Conservation (phyloP, 2,797 vertebrate genomes). For the Myioborus melanocephalus region DNA sequence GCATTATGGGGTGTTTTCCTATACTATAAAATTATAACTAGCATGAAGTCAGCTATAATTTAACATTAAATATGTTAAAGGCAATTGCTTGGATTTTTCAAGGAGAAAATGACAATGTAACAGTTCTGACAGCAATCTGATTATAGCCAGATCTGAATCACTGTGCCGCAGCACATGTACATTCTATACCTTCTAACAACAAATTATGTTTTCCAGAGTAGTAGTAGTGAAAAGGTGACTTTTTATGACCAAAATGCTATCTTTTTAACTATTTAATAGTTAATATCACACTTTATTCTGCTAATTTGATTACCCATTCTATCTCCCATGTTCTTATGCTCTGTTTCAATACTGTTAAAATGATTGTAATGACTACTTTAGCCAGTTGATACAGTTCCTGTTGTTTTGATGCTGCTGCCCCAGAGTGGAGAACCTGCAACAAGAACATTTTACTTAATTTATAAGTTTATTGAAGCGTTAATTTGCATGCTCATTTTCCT, state of each 20-base stretch:
- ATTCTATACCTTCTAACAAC: background rate
- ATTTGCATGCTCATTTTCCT: background rate
- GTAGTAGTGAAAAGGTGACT: background rate
- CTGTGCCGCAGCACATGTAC: background rate
- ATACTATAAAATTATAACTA: background rate
- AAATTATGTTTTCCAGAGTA: background rate
- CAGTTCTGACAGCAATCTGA: background rate
- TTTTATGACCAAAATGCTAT: background rate
- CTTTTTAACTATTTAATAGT: background rate
- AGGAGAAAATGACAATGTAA: background rate
- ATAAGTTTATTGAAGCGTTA: background rate
- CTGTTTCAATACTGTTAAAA: constrained; percentile 12
- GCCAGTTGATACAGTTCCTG: background rate
- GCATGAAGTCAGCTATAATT: background rate
- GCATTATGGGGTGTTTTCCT: background rate
- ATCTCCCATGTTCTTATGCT: background rate
- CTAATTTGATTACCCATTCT: background rate
- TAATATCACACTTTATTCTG: background rate
- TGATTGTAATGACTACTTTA: constrained; percentile 8
- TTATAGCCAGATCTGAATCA: background rate
- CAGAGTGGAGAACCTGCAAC: background rate
- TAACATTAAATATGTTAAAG: background rate
- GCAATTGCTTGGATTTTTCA: background rate
- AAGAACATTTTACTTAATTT: background rate
- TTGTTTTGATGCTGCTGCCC: background rate